These are phyloP conservation scores for Eupeodes latifasciatus DNA, from an alignment of 2,888 invertebrate species.

Conservation along the genomic window DNA sequence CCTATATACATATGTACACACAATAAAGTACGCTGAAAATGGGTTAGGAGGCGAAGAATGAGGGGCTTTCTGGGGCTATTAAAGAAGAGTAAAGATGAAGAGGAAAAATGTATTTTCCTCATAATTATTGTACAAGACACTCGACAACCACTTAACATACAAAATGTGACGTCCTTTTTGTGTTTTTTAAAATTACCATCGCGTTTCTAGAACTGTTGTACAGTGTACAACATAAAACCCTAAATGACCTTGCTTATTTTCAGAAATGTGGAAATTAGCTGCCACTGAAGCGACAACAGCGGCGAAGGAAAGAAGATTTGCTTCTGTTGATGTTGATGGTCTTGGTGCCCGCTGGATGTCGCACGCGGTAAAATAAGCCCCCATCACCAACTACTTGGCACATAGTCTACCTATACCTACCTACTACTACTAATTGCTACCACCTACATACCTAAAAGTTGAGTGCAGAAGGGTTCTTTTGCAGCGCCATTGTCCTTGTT, in stretches of 20 bases:
- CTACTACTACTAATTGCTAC: neutral
- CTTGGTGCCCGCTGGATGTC: conserved; percentile 3
- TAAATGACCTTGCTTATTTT: conserved; percentile 71
- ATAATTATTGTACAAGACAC: conserved; percentile 75
- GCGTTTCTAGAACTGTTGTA: conserved; percentile 28
- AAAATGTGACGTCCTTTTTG: conserved; percentile 68
- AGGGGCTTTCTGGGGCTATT: neutral
- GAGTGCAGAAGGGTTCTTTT: conserved; percentile 69
- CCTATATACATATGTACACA: neutral
- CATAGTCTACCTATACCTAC: neutral
- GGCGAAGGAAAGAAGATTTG: conserved; percentile 14
- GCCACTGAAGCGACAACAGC: conserved; percentile 26
- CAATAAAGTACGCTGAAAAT: conserved; percentile 9
- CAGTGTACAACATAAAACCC: conserved; percentile 25
- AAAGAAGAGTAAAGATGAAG: conserved; percentile 19
- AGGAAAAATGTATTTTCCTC: conserved; percentile 44
- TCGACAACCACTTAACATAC: conserved; percentile 74
- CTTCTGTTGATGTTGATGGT: neutral
- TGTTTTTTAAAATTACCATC: conserved; percentile 54
- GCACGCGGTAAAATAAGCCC: conserved; percentile 51
- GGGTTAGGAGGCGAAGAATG: neutral
- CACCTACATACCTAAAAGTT: conserved; percentile 36
- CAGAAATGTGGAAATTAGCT: conserved; percentile 60
- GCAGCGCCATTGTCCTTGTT: conserved; percentile 65
- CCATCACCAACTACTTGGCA: conserved; percentile 12